phyloP scores from a whole-genome alignment of 2,113 vertebrate species.

The Hipposideros armiger region DNA sequence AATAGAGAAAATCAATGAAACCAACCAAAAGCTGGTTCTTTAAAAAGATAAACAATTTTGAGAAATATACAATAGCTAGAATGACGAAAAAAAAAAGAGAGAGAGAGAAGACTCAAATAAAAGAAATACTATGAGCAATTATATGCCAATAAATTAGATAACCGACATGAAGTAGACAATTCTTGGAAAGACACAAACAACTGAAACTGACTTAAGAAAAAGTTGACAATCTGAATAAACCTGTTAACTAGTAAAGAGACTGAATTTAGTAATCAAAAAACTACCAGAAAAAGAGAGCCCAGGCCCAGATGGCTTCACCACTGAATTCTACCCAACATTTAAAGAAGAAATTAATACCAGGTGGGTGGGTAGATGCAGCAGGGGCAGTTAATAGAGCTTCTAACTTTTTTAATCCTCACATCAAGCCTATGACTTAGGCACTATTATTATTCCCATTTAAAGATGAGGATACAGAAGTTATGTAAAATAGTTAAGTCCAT shows the following conservation, averaged over 20 bases:
- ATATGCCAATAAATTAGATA: not conserved
- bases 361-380: not conserved
- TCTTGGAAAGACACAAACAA: not conserved
- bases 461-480: not conserved
- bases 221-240: not conserved
- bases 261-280: not conserved
- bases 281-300: not conserved
- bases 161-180: not conserved
- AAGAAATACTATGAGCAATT: not conserved
- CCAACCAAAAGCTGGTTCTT: slow-evolving; percentile 8
- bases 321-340: not conserved
- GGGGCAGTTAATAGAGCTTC: not conserved
- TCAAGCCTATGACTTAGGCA: not conserved
- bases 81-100: not conserved
- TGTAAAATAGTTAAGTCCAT: not conserved
- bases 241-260: not conserved
- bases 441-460: not conserved
- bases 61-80: not conserved
- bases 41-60: slow-evolving; percentile 21
- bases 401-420: not conserved
- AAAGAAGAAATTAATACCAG: not conserved
- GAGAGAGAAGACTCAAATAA: not conserved
- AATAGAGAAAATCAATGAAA: slow-evolving; percentile 22
- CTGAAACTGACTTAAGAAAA: not conserved
- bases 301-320: not conserved